These are phyloP conservation scores for Aporrectodea caliginosa DNA, from an alignment of 1,140 invertebrate species.

Conservation along the genomic window DNA sequence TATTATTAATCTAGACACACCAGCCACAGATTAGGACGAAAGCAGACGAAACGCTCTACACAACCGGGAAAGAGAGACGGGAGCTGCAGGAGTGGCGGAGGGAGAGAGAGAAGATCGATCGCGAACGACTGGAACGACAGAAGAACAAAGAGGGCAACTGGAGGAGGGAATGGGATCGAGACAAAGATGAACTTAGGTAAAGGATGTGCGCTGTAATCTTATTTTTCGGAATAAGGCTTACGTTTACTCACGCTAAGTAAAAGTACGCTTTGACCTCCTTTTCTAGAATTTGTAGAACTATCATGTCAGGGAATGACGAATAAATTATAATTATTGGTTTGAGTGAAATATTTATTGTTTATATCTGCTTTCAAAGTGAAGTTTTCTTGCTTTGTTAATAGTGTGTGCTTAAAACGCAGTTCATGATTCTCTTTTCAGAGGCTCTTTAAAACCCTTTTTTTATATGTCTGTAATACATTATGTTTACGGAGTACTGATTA, in stretches of 20 bases:
- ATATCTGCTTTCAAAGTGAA: background rate
- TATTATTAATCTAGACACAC: background rate
- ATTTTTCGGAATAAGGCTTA: too few species aligned
- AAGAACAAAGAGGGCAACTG: slow-evolving; percentile 11
- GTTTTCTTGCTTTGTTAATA: too few species aligned
- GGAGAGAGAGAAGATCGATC: slow-evolving; percentile 15
- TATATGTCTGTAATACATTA: too few species aligned
- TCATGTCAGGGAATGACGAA: too few species aligned
- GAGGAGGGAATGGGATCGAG: slow-evolving; percentile 19
- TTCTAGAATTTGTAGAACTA: too few species aligned
- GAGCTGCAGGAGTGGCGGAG: slow-evolving; percentile 11
- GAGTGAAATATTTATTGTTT: background rate
- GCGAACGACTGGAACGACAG: slow-evolving; percentile 10
- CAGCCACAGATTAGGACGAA: background rate
- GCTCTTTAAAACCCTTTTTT: too few species aligned
- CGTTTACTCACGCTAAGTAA: too few species aligned
- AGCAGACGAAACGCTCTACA: background rate
- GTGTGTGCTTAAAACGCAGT: too few species aligned
- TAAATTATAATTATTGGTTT: background rate
- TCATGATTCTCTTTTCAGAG: too few species aligned
- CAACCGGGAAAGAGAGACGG: slow-evolving; percentile 19
- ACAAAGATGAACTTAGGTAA: slow-evolving; percentile 9
- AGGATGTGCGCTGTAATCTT: background rate
- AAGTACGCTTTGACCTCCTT: too few species aligned
- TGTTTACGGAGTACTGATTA: too few species aligned